A percentile compares a stretch with the other conserved stretches of the same genome.
These are phyloP conservation scores for Neocrepidodera transversa DNA, from an alignment of 2,888 invertebrate genomes.

Conservation along the genomic window DNA sequence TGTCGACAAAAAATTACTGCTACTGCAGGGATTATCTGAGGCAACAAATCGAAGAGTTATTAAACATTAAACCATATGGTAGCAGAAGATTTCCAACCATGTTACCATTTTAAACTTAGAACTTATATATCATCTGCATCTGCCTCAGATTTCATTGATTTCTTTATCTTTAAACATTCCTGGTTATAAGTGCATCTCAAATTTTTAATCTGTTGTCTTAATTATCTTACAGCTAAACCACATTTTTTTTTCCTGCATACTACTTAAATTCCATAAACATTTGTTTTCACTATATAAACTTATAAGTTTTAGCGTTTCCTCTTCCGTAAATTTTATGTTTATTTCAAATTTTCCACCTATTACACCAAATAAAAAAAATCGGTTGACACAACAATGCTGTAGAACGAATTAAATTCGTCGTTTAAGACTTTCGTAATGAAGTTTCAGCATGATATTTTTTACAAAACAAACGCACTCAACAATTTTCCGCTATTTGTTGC, in stretches of 20 bases:
- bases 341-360: no score
- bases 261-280: slow-evolving; percentile 2
- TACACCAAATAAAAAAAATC: no score
- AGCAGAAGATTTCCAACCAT: neutral
- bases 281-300: neutral
- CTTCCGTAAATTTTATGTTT: neutral
- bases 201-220: slow-evolving; percentile 1
- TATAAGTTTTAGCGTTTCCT: neutral
- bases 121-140: neutral
- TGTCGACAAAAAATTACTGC: neutral
- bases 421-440: no score
- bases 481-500: no score
- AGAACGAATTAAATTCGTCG: no score
- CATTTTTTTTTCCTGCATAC: neutral
- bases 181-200: neutral
- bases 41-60: neutral
- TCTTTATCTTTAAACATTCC: neutral
- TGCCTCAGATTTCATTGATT: neutral
- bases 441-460: no score
- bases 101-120: neutral
- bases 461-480: no score
- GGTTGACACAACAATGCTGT: no score
- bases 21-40: neutral
- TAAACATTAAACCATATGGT: neutral
- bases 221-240: neutral